Evolutionary conservation across 2,113 vertebrate genomes (phyloP).

Genomic region (Anarhynchus alexandrinus): DNA sequence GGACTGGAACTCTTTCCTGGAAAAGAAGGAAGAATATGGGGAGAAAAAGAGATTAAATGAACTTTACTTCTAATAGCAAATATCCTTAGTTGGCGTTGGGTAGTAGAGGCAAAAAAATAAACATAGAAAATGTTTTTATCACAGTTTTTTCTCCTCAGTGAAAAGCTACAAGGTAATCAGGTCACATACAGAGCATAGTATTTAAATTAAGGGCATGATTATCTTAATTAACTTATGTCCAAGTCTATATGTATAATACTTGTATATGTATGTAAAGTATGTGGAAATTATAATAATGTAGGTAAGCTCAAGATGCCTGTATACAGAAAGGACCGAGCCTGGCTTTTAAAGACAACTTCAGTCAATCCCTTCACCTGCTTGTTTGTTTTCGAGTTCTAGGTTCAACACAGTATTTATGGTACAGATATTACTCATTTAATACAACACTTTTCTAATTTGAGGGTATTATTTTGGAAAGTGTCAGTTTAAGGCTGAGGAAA

Average conservation of each 20-base stretch:
- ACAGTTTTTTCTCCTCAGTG: neutral
- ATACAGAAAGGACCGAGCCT: neutral
- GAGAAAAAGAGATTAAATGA: constrained; percentile 31
- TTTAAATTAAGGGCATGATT: neutral
- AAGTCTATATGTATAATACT: neutral
- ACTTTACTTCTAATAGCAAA: neutral
- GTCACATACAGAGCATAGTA: neutral
- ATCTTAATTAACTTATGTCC: neutral
- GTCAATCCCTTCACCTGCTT: neutral
- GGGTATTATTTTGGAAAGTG: neutral
- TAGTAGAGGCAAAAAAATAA: neutral
- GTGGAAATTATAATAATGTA: neutral
- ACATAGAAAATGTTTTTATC: neutral
- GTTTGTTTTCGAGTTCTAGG: neutral
- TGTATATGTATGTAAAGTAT: neutral
- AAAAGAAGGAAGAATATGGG: neutral
- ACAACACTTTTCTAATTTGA: neutral
- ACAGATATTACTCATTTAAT: neutral
- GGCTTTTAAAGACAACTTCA: neutral
- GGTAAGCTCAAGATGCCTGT: neutral
- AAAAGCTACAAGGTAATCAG: neutral
- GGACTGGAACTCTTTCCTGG: constrained; percentile 5
- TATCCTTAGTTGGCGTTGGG: neutral
- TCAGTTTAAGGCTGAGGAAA: neutral
- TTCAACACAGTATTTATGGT: neutral